Evolutionary conservation across 1,140 invertebrate species (phyloP), one percentile per base, ranked within the genome.

Genomic region (Plectus sambesii): DNA sequence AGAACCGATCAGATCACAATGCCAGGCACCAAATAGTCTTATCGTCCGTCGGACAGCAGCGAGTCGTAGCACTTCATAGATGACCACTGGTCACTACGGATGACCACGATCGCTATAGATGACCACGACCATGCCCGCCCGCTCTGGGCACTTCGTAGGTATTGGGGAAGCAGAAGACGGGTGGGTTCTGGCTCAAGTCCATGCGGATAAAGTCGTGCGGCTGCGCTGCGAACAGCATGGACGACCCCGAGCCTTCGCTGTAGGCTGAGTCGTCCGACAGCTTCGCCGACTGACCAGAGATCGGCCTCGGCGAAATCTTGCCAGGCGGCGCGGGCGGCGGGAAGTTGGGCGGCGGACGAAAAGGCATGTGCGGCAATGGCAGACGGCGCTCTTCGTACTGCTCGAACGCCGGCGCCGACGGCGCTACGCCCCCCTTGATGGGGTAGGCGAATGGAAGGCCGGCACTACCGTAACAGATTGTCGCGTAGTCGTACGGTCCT

Each of bases 401-500:
- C 20, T 9, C 22, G 15, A 20, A 42, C 4, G n/a, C 30, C 5
- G 35, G 44, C 5, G 23, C 5, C 44, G 6, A 6, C 6, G 15
- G 4, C 44, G 44, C 19, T 29, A 20, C 19, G 37, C 12, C 22
- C 6, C 35, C 5, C 29, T 55, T 49, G 50, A 56, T 53, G 15
- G 54, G 51, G 24, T 39, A n/a, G n/a, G n/a, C n/a, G n/a, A n/a
- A n/a, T n/a, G n/a, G n/a, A n/a, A n/a, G n/a, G n/a, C n/a, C n/a
- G n/a, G n/a, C n/a, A n/a, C n/a, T n/a, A n/a, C n/a, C 53, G 38
- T 56, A 56, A 19, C 43, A 19, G 23, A 56, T 56, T 1, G 53
- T 49, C 15, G 55, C 55, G 37, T 56, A 56, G 12, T 56, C 55
- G 36, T 56, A 56, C 2, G 47, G 42, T 25, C 55, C 45, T 56